Evolutionary conservation across 2,888 invertebrate genomes (phyloP).

Genomic region (Dryomyza anilis): DNA sequence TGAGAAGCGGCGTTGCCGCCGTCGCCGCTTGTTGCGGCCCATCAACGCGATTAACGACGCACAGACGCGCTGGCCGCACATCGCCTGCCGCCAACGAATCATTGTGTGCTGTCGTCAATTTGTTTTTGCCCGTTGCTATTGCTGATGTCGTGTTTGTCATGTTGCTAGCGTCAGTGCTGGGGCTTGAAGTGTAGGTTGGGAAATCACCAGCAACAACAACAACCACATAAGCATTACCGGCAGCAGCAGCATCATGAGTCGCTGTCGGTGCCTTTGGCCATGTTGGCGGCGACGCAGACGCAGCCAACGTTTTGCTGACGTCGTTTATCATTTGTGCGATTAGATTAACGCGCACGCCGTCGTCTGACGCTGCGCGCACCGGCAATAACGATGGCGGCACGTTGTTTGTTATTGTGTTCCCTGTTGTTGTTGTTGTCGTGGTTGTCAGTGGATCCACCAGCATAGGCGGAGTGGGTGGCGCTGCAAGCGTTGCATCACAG

Average conservation of each 20-base stretch:
- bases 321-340: conserved; percentile 38
- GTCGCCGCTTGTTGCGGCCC: conserved; percentile 11
- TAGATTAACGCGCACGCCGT: conserved; percentile 31
- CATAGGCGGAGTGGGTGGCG: background rate
- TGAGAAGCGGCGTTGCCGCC: background rate
- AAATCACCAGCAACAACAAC: conserved; percentile 14
- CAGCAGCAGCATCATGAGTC: background rate
- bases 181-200: background rate
- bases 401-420: conserved; percentile 27
- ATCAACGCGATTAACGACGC: conserved; percentile 25
- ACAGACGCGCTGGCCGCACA: no score
- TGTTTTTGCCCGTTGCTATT: conserved; percentile 4
- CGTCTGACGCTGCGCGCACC: background rate
- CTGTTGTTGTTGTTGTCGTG: conserved; percentile 19
- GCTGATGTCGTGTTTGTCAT: conserved; percentile 24
- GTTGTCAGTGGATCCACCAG: background rate
- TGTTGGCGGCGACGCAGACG: background rate
- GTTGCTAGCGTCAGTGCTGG: conserved; percentile 8
- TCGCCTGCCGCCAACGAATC: no score
- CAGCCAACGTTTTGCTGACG: conserved; percentile 30
- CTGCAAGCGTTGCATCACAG: conserved; percentile 16
- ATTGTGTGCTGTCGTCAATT: conserved; percentile 6
- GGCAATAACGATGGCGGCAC: no score
- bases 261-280: background rate
- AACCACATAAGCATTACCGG: no score